phyloP scores from a whole-genome alignment of 2,888 invertebrate genomes.

The Blomia tropicalis region DNA sequence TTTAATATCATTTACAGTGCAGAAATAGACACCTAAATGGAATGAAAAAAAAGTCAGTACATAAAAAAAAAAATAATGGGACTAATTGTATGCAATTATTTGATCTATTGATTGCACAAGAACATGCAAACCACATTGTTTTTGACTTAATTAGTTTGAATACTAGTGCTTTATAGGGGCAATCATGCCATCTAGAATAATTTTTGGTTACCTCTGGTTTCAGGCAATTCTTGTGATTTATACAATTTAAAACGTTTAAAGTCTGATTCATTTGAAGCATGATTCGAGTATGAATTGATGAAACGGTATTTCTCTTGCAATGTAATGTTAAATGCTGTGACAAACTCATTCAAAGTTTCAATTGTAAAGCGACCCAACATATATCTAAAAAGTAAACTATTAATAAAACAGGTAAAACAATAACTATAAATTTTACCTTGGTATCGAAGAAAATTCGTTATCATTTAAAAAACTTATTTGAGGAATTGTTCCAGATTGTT shows the following conservation, averaged over 20 bases:
- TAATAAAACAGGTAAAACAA: neutral
- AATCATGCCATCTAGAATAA: too few species aligned
- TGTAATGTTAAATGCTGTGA: slow-evolving; percentile 34
- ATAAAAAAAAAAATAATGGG: slow-evolving; percentile 23
- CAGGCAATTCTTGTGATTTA: slow-evolving; percentile 34
- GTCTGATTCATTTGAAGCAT: slow-evolving; percentile 27
- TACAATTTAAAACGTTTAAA: slow-evolving; percentile 32
- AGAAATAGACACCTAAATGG: slow-evolving; percentile 33
- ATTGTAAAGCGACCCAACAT: slow-evolving; percentile 35
- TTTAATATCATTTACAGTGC: slow-evolving; percentile 34
- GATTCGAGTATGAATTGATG: slow-evolving; percentile 32
- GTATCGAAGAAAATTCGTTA: slow-evolving; percentile 1
- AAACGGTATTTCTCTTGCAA: slow-evolving; percentile 34
- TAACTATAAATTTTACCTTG: neutral
- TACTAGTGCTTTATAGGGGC: too few species aligned
- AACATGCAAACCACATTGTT: too few species aligned
- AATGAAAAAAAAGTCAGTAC: neutral
- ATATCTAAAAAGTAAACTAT: slow-evolving; percentile 32
- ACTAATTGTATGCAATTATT: too few species aligned
- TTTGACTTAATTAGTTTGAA: neutral
- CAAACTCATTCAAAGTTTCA: slow-evolving; percentile 33
- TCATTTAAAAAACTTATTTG: neutral
- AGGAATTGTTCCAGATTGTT: slow-evolving; percentile 10
- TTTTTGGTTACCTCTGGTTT: slow-evolving; percentile 35
- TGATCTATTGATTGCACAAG: too few species aligned